Evolutionary conservation across 1,140 invertebrate species (phyloP), one percentile per base, ranked within the genome.

Genomic region (Lordiphosa clarofinis): DNA sequence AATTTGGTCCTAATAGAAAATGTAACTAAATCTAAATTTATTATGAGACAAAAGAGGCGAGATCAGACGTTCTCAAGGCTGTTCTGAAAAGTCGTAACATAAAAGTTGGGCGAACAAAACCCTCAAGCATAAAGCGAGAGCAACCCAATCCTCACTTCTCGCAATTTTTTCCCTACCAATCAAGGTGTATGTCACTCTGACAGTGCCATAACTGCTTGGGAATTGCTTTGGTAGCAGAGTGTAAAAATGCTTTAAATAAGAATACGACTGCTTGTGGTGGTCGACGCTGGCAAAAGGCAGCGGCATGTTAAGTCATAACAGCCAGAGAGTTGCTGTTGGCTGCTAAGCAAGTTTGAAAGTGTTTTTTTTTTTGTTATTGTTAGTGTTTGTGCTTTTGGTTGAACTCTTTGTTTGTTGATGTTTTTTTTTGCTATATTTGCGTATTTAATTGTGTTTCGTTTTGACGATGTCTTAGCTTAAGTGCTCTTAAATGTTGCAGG

Each of bases 41-140:
- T 21, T 21, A 4, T 21, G 21, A 2, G 4, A 47, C 46, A 50
- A 47, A 39, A 47, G 53, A n/a, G 11, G 68, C 76, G 73, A 82
- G 76, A 82, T 82, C 76, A 82, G 76, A 82, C 48, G 55, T 61
- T 76, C 31, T 62, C 76, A 78, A 73, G 73, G 76, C 60, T 84
- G 76, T 78, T 66, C 78, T 46, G 56, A 49, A 21, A 21, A 73
- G 73, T 82, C 76, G 76, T 82, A 82, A 82, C 76, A 40, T 78
- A 47, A 68, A 10, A 43, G 76, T 82, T 82, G 76, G 78, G 76
- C 81, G 68, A 82, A 82, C 76, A 84, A 46, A 55, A 55, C 76
- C 68, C 11, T 82, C 76, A 84, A 61, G 73, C 76, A 82, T 36
- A 21, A 9, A 35, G 73, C 78, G 10, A 82, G 76, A n/a, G 6